Conservation (phyloP, 2,113 vertebrate genomes). For the Himantopus leucocephalus region DNA sequence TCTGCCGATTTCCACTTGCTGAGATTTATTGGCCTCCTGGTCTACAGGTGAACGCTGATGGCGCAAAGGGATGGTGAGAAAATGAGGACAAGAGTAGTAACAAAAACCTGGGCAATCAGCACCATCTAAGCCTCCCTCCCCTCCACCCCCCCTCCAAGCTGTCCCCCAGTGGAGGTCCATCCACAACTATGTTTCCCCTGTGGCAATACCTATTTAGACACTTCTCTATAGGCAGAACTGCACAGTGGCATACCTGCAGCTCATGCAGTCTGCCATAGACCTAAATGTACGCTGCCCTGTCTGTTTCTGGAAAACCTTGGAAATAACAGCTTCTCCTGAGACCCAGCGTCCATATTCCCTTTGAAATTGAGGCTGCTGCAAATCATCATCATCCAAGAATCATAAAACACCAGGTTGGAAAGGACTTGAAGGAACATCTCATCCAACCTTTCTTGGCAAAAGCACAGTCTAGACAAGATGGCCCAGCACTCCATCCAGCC, state of each 20-base stretch:
- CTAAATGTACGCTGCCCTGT: neutral
- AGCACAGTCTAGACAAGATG: neutral
- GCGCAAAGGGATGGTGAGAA: neutral
- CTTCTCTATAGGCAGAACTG: neutral
- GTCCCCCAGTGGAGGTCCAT: neutral
- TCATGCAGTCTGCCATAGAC: too few relatives aligned
- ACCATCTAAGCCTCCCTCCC: neutral
- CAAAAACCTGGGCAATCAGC: neutral
- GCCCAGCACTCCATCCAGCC: neutral
- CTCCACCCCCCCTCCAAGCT: neutral
- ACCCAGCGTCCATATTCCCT: neutral
- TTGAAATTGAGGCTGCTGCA: neutral
- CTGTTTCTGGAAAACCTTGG: neutral
- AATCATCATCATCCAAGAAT: neutral
- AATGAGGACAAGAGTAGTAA: neutral
- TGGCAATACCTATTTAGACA: neutral
- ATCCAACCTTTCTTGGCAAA: neutral
- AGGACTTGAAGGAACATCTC: neutral
- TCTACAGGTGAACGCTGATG: neutral
- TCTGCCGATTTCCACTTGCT: neutral
- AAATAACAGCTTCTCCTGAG: neutral
- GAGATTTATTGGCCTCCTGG: neutral
- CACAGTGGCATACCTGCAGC: neutral
- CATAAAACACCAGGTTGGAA: neutral
- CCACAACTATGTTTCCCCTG: neutral